phyloP scores from a whole-genome alignment of 2,113 vertebrate species.

The Triplophysa siluroides region DNA sequence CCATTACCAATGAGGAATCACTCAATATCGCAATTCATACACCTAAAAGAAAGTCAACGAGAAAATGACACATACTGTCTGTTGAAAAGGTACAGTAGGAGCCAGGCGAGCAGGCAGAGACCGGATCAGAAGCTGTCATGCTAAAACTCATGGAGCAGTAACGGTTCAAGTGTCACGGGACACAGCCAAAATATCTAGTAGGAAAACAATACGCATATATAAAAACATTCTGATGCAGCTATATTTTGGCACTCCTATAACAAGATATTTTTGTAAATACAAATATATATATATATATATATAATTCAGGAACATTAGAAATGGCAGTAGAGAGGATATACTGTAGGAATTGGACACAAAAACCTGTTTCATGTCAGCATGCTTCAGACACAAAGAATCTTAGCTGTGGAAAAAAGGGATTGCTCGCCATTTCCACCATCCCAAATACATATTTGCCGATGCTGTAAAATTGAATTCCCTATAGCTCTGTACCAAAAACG shows the following conservation, averaged over 20 bases:
- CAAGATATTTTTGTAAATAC: constrained; percentile 59
- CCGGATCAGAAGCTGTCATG: constrained; percentile 40
- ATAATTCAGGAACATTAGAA: constrained; percentile 62
- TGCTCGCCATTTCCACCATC: neutral
- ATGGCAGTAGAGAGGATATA: constrained; percentile 60
- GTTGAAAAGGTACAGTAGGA: constrained; percentile 7
- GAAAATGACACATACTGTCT: neutral
- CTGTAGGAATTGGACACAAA: constrained; percentile 55
- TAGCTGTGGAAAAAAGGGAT: constrained; percentile 29
- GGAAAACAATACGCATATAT: constrained; percentile 50
- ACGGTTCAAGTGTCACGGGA: constrained; percentile 19
- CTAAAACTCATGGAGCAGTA: constrained; percentile 27
- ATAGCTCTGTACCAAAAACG: neutral
- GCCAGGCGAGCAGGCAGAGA: constrained; percentile 15
- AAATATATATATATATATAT: constrained; percentile 67
- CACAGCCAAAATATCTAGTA: constrained; percentile 37
- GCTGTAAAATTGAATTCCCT: no score
- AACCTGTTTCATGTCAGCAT: constrained; percentile 57
- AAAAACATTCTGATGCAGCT: constrained; percentile 61
- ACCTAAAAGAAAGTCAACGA: neutral
- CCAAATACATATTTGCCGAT: neutral
- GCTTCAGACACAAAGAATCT: constrained; percentile 57
- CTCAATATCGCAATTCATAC: neutral
- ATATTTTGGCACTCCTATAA: constrained; percentile 75
- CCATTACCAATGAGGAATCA: neutral